phyloP scores from a whole-genome alignment of 2,888 invertebrate genomes.

The Boloria selene region DNA sequence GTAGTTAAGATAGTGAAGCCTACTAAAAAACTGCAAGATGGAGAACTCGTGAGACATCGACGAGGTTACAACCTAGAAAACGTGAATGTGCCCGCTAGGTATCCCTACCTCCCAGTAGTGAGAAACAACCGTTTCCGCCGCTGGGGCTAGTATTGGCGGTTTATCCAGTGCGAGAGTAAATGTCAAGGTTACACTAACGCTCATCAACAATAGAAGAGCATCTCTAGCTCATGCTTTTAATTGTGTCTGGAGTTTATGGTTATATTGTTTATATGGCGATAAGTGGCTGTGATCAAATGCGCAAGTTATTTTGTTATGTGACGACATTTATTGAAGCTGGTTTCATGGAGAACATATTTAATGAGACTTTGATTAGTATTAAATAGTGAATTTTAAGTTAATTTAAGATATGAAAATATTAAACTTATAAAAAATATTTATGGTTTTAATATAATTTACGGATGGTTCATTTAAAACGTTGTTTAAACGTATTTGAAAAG shows the following conservation, averaged over 20 bases:
- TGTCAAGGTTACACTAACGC: constrained; percentile 74
- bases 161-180: constrained; percentile 53
- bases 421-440: constrained; percentile 9
- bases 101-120: constrained; percentile 74
- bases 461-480: not conserved
- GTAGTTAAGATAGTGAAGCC: constrained; percentile 67
- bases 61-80: constrained; percentile 79
- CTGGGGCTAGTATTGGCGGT: constrained; percentile 69
- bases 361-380: constrained; percentile 32
- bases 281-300: constrained; percentile 78
- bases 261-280: constrained; percentile 54
- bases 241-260: constrained; percentile 56
- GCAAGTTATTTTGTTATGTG: constrained; percentile 57
- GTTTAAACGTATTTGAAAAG: not conserved
- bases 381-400: constrained; percentile 28
- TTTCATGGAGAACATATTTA: constrained; percentile 52
- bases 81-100: constrained; percentile 75
- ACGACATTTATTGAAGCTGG: constrained; percentile 52
- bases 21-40: constrained; percentile 52
- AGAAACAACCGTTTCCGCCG: constrained; percentile 72
- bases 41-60: constrained; percentile 64
- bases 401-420: constrained; percentile 27
- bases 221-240: constrained; percentile 49
- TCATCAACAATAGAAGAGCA: constrained; percentile 52
- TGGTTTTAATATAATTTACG: not conserved